phyloP scores from a whole-genome alignment of 2,888 invertebrate species.

The Rhagonycha fulva region DNA sequence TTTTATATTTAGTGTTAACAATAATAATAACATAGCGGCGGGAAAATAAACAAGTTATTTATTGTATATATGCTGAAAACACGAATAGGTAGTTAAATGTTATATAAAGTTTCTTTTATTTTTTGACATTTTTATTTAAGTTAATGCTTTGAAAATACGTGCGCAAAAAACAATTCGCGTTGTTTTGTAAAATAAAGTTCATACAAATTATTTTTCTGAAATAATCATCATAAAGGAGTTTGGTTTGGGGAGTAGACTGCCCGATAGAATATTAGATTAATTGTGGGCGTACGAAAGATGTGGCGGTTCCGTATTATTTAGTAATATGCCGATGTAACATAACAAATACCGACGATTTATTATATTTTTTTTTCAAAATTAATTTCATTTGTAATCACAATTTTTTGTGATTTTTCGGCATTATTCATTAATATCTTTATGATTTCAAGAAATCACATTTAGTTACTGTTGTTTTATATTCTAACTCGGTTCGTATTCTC shows the following conservation, averaged over 20 bases:
- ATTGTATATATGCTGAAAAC: neutral
- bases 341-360: neutral
- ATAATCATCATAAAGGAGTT: neutral
- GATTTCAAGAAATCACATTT: conserved; percentile 10
- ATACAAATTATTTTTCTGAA: neutral
- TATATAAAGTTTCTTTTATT: neutral
- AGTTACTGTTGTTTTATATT: conserved; percentile 22
- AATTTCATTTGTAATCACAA: conserved; percentile 5
- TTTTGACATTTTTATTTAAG: neutral
- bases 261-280: neutral
- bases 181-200: neutral
- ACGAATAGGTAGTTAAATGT: neutral
- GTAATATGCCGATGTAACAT: neutral
- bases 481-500: conserved; percentile 15
- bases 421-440: conserved; percentile 14
- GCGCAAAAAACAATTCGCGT: neutral
- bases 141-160: neutral
- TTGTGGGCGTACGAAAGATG: neutral
- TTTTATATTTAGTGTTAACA: neutral
- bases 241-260: neutral
- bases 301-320: neutral
- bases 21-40: neutral
- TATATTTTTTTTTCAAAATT: neutral
- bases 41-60: neutral
- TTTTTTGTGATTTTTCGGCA: conserved; percentile 7